Base-by-base conservation (phyloP, 1,140 invertebrate genomes). In the Heliconius nattereri region DNA sequence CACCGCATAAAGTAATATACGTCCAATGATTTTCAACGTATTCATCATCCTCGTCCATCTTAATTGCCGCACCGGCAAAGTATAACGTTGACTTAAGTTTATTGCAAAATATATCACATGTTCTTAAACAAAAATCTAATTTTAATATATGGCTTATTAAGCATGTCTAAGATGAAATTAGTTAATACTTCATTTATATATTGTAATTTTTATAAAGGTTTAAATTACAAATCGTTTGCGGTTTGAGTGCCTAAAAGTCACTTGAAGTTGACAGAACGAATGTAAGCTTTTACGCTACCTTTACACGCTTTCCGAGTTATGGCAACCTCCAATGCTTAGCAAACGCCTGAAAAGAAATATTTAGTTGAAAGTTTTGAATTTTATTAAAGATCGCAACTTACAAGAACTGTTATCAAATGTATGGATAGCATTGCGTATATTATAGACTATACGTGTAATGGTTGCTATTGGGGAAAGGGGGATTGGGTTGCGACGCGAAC, bases 41-140 rank as follows among this genome's bases (percentile, higher is more conserved):
- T 70, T 91, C 90, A 35, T 92, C 90, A 71, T 93, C 92, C 79
- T 92, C 90, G 73, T 92, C 88, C 89, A 90, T 91, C 82, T 86
- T 86, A 73, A 54, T 70, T 13, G n/a, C 19, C 73, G 37, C 79
- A 78, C 76, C 72, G 73, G 72, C 60, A 66, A 66, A 26, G 60
- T 66, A 57, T 26, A 23, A 8, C 20, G 20, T 60, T 8, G 26
- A 23, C 60, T 66, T 66, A 29, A 11, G n/a, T 57, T 8, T n/a
- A 66, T 66, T 29, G 23, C 9, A 20, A 57, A 26, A 66, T 29
- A 66, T 66, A 29, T 26, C 60, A 66, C 60, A 66, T 66, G 23
- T 66, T 66, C 60, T 26, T 9, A 66, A 66, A 66, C 60, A 13
- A 66, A 66, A 66, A 26, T 11, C 1, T 19, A 66, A 26, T 29